Evolutionary conservation across 2,888 invertebrate genomes (phyloP), one percentile per base, ranked within the genome.

Genomic region (Eremobia ochroleuca): DNA sequence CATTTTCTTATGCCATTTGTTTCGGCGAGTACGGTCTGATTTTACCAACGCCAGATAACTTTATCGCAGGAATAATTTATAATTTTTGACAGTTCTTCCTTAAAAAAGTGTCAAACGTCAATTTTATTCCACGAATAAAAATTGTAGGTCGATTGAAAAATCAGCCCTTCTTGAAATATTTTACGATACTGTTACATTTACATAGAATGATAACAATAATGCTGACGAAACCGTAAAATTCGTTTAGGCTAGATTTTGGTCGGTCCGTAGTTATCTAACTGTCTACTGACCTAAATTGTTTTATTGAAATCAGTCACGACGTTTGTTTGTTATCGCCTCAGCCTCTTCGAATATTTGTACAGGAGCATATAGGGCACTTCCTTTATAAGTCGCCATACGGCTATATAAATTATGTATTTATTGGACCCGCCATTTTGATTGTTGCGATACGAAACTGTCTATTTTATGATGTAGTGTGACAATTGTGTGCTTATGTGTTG

Each of bases 351-450:
- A 82, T 85, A 75, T 75, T 81, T 81, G 62, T 61, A 37, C 49
- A 46, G 62, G 62, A 85, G 40, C 58, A 66, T 62, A 71, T 85
- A 59, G 52, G 67, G 40, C 52, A 71, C 62, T 82, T 81, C 62
- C 52, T 71, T 52, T 55, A 71, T 75, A 65, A 72, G 76, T 72
- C 75, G 66, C 68, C 68, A 72, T 65, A 72, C 46, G 43, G 31
- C 64, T n/a, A 69, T 76, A 85, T 76, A 85, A 71, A 81, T 85
- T 81, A 85, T 76, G 68, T 83, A 83, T 85, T 83, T 83, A 83
- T 83, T 72, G 61, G 73, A 69, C 25, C 62, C 52, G 77, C 62
- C 72, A 73, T 70, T 82, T 68, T 82, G 61, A 59, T 65, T 71
- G 62, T 72, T n/a, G 73, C 59, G 58, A 69, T 52, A 83, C 61